These are phyloP conservation scores for Zaprionus tsacasi DNA, from an alignment of 1,140 invertebrate species.

Conservation along the genomic window DNA sequence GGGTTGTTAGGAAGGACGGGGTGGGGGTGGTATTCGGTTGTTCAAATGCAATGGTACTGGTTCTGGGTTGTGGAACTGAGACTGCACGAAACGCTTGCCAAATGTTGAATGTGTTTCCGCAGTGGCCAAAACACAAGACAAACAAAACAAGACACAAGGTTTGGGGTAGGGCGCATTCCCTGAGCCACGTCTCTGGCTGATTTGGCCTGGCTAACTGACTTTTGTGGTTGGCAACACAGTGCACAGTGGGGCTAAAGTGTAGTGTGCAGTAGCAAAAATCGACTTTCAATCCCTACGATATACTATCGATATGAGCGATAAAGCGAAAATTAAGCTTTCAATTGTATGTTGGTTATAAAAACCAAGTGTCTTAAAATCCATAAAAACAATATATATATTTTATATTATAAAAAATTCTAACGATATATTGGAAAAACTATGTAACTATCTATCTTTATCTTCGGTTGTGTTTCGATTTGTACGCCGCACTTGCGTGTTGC, in stretches of 20 bases:
- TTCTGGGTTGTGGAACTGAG: no score
- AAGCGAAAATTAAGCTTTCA: no score
- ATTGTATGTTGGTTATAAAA: no score
- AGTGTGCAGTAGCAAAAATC: neutral
- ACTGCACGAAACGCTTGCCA: conserved; percentile 52
- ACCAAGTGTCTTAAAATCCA: no score
- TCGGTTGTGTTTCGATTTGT: no score
- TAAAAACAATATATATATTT: no score
- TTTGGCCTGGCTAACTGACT: conserved; percentile 52
- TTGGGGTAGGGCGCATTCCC: neutral
- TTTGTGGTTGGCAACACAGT: conserved; percentile 46
- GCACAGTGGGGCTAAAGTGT: neutral
- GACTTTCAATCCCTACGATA: no score
- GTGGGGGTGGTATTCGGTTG: conserved; percentile 22
- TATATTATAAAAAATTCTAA: no score
- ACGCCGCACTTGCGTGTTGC: neutral
- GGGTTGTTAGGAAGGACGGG: neutral
- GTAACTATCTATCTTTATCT: no score
- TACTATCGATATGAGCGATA: no score
- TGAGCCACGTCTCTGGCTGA: conserved; percentile 48
- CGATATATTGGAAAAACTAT: no score
- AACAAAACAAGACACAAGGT: conserved; percentile 33
- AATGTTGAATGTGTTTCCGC: conserved; percentile 77
- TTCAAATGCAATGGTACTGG: neutral
- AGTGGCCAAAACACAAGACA: conserved; percentile 71